Percentiles rank a stretch among this genome's conserved stretches.
Conservation (phyloP, 2,113 vertebrate species). For the Oryzias curvinotus region DNA sequence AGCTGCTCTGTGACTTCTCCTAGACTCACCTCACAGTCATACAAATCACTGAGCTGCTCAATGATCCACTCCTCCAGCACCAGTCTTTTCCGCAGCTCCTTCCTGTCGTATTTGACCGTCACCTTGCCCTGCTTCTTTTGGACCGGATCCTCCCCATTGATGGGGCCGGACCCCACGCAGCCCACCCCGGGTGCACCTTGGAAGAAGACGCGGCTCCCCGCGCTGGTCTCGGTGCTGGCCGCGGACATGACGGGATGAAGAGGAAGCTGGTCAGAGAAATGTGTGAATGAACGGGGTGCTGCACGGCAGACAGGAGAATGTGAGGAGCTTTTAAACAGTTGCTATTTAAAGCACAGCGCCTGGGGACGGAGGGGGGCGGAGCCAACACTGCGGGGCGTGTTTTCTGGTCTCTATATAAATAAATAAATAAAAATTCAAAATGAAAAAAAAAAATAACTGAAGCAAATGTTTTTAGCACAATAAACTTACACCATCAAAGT, state of each 20-base stretch:
- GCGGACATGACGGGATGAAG: conserved; percentile 71
- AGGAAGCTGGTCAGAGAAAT: conserved; percentile 1
- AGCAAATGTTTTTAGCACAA: neutral
- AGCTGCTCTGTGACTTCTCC: neutral
- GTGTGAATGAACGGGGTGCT: conserved; percentile 44
- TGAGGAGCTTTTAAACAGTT: conserved; percentile 72
- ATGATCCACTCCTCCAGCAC: conserved; percentile 97
- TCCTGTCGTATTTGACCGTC: conserved; percentile 96
- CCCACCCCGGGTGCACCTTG: conserved; percentile 80
- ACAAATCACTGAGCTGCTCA: conserved; percentile 92
- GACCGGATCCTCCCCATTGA: conserved; percentile 79
- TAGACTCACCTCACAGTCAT: conserved; percentile 89
- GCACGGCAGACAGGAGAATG: conserved; percentile 47
- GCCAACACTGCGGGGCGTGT: conserved; percentile 28
- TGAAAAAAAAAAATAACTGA: too few species aligned
- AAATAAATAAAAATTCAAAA: neutral
- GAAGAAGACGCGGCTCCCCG: conserved; percentile 87
- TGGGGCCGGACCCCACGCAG: conserved; percentile 71
- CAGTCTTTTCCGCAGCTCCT: conserved; percentile 93
- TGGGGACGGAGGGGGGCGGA: conserved; percentile 64
- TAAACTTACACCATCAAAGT: too few species aligned
- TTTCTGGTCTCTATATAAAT: neutral
- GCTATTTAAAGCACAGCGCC: conserved; percentile 82
- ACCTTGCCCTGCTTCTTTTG: conserved; percentile 94
- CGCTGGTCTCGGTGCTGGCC: conserved; percentile 77